These are phyloP conservation scores for Brachyptera putata DNA, from an alignment of 2,888 invertebrate species.

Conservation along the genomic window DNA sequence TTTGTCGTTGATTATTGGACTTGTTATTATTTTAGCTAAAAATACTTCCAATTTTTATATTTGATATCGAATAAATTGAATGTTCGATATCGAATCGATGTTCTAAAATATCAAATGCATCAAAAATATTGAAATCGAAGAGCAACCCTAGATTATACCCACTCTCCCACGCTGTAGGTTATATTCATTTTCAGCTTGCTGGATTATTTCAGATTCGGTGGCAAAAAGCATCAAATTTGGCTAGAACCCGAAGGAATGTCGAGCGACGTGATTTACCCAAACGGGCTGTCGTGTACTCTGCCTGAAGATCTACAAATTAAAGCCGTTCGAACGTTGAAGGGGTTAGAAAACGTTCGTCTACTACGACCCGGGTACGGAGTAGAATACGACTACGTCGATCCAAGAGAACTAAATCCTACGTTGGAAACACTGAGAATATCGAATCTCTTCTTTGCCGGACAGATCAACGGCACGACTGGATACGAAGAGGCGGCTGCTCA, in stretches of 20 bases:
- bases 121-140: too few species aligned
- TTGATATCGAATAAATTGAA: too few species aligned
- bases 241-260: conserved; percentile 82
- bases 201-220: conserved; percentile 52
- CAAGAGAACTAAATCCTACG: conserved; percentile 66
- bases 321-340: conserved; percentile 58
- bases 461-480: conserved; percentile 89
- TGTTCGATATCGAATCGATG: too few species aligned
- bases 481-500: conserved; percentile 92
- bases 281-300: conserved; percentile 80
- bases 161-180: too few species aligned
- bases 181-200: too few species aligned
- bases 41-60: too few species aligned
- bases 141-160: too few species aligned
- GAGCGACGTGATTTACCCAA: conserved; percentile 73
- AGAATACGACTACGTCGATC: conserved; percentile 85
- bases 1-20: too few species aligned
- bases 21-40: too few species aligned
- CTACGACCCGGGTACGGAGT: conserved; percentile 75
- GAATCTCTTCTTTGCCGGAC: conserved; percentile 79
- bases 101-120: too few species aligned
- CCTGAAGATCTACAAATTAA: conserved; percentile 70
- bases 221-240: conserved; percentile 69
- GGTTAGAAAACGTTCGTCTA: conserved; percentile 67
- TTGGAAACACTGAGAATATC: conserved; percentile 69